These are phyloP conservation scores for Phrynosoma blainvillii DNA, from an alignment of 2,113 vertebrate species.

Conservation along the genomic window DNA sequence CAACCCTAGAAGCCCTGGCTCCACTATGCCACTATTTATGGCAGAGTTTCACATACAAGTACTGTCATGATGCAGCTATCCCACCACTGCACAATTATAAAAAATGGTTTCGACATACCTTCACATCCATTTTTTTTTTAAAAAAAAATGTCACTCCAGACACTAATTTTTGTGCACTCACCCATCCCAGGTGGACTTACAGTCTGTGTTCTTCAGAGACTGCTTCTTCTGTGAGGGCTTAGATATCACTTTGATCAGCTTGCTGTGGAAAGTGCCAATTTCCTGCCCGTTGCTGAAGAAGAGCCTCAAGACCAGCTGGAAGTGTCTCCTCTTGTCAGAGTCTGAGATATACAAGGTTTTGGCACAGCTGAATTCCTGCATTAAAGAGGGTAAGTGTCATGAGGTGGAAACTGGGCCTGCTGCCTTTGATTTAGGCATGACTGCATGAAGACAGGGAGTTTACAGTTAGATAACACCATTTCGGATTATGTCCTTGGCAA, in stretches of 20 bases:
- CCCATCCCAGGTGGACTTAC: constrained; percentile 75
- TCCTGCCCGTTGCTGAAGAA: constrained; percentile 88
- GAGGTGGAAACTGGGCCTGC: background rate
- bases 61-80: too few relatives aligned
- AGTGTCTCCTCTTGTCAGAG: constrained; percentile 94
- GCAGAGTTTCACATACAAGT: too few relatives aligned
- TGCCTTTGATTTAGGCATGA: background rate
- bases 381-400: constrained; percentile 11
- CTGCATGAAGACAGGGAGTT: background rate
- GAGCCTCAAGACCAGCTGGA: constrained; percentile 87
- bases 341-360: constrained; percentile 95
- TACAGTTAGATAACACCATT: background rate
- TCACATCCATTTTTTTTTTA: background rate
- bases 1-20: too few relatives aligned
- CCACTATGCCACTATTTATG: too few relatives aligned
- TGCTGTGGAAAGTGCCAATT: constrained; percentile 92
- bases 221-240: constrained; percentile 98
- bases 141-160: background rate
- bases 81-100: background rate
- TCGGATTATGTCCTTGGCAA: background rate
- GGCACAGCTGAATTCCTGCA: constrained; percentile 88
- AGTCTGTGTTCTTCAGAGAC: constrained; percentile 94
- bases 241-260: constrained; percentile 96
- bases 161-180: background rate
- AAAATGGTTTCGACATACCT: background rate